Evolutionary conservation across 2,113 vertebrate genomes (phyloP).

Genomic region (Melanostigma gelatinosum): DNA sequence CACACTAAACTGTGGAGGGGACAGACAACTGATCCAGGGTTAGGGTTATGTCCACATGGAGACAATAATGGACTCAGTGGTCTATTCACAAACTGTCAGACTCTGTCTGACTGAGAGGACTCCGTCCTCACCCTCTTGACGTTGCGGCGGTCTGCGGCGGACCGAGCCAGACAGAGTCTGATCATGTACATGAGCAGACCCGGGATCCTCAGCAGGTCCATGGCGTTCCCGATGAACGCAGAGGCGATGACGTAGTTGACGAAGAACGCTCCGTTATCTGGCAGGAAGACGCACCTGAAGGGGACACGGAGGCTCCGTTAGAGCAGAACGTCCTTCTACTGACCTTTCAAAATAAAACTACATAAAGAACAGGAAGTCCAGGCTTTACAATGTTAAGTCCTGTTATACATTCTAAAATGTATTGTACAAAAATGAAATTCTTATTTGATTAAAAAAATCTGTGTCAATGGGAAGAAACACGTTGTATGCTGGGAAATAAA

Average conservation of each 20-base stretch:
- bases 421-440: too few species aligned
- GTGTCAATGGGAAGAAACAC: too few species aligned
- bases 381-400: too few species aligned
- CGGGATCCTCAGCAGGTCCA: conserved; percentile 96
- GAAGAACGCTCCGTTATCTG: conserved; percentile 96
- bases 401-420: too few species aligned
- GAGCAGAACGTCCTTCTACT: neutral
- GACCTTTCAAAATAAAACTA: neutral
- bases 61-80: neutral
- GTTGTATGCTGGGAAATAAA: neutral
- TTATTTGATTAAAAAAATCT: too few species aligned
- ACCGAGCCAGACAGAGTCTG: conserved; percentile 93
- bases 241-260: conserved; percentile 98
- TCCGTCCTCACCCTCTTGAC: conserved; percentile 89
- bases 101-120: too few species aligned
- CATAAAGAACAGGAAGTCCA: too few species aligned
- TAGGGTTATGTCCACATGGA: neutral
- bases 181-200: conserved; percentile 99
- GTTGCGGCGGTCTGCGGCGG: conserved; percentile 92
- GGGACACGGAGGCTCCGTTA: neutral
- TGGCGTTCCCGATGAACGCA: conserved; percentile 97
- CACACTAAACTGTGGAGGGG: neutral
- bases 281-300: conserved; percentile 94
- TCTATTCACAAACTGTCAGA: too few species aligned
- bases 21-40: too few species aligned